Evolutionary conservation across 1,140 invertebrate species (phyloP).

Genomic region (Parasteatoda tepidariorum): DNA sequence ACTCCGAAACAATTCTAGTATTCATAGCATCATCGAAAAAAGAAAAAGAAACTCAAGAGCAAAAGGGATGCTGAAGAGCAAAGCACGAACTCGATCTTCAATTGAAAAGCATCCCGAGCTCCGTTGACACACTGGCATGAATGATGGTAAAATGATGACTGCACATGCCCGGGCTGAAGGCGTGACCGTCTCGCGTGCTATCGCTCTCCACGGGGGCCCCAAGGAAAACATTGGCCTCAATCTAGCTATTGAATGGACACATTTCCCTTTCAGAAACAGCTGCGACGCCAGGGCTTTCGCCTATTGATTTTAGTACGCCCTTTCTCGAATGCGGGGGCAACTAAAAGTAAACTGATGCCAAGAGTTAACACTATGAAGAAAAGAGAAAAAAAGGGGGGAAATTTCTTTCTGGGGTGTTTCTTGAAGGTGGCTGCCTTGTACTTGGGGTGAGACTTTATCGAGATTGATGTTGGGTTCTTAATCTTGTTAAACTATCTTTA

Average conservation of each 20-base stretch:
- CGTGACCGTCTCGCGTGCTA: slow-evolving; percentile 29
- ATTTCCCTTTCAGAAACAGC: slow-evolving; percentile 52
- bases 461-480: background rate
- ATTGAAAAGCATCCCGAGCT: slow-evolving; percentile 11
- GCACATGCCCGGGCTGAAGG: slow-evolving; percentile 23
- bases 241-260: slow-evolving; percentile 54
- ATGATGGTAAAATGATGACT: slow-evolving; percentile 52
- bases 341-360: slow-evolving; percentile 11
- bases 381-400: no score
- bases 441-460: background rate
- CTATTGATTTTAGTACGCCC: slow-evolving; percentile 50
- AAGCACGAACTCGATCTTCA: background rate
- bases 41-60: background rate
- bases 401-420: background rate
- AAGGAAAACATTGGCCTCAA: slow-evolving; percentile 40
- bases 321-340: background rate
- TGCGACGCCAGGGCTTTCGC: slow-evolving; percentile 20
- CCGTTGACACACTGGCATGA: slow-evolving; percentile 44
- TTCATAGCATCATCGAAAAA: slow-evolving; percentile 19
- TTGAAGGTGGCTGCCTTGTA: background rate
- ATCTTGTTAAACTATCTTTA: background rate
- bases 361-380: background rate
- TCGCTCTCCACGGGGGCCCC: background rate
- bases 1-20: slow-evolving; percentile 1
- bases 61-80: background rate